phyloP scores from a whole-genome alignment of 64 coral and sea anemone species.

The Stichodactyla mertensii region DNA sequence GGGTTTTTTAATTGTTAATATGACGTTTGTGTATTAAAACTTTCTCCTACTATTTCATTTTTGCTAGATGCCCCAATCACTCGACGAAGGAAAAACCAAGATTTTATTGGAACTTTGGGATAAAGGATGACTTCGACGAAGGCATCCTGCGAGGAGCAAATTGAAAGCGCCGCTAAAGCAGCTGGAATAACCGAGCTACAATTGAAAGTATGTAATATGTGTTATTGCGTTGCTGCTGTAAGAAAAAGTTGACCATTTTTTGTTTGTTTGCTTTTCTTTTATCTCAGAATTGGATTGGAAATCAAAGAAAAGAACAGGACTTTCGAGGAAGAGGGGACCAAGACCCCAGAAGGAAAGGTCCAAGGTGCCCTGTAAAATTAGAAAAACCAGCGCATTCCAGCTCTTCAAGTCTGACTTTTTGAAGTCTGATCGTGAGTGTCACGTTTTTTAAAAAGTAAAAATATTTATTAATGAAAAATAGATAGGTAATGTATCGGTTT shows the following conservation, averaged over 20 bases:
- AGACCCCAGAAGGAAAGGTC: not conserved
- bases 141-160: not conserved
- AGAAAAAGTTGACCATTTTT: not conserved
- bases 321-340: constrained; percentile 10
- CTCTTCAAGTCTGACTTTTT: not conserved
- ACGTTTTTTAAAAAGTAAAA: too few species aligned
- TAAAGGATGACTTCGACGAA: not conserved
- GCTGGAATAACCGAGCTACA: not conserved
- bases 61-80: constrained; percentile 15
- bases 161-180: not conserved
- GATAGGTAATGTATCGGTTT: not conserved
- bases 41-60: not conserved
- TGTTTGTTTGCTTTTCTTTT: not conserved
- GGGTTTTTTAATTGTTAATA: not conserved
- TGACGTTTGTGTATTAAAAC: not conserved
- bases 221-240: not conserved
- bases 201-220: constrained; percentile 23
- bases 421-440: too few species aligned
- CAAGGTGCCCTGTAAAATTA: not conserved
- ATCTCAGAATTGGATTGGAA: constrained; percentile 22
- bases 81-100: constrained; percentile 1
- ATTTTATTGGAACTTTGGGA: constrained; percentile 5
- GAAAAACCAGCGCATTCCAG: constrained; percentile 8
- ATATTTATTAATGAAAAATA: not conserved
- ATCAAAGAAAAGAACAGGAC: not conserved